Percentiles rank a stretch among this genome's conserved stretches.
phyloP scores from a whole-genome alignment of 2,888 invertebrate genomes.

The Phaedon cochleariae region DNA sequence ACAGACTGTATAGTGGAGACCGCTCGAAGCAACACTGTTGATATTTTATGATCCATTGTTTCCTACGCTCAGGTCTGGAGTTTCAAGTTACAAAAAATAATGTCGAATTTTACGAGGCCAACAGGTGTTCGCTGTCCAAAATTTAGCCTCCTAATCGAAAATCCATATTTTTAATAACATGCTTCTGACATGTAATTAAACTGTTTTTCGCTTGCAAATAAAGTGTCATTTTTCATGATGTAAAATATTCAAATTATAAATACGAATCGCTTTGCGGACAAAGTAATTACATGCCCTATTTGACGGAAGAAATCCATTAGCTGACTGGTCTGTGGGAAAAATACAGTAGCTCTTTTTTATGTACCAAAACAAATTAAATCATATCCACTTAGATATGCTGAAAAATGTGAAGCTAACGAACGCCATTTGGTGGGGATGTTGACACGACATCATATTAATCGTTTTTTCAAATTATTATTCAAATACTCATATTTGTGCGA shows the following conservation, averaged over 20 bases:
- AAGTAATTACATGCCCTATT: not conserved
- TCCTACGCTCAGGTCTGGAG: not conserved
- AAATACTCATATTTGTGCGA: too few species aligned
- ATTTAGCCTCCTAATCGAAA: constrained; percentile 14
- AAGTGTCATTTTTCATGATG: constrained; percentile 15
- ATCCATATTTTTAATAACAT: constrained; percentile 12
- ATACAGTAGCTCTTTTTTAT: not conserved
- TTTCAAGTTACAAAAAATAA: not conserved
- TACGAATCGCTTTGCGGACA: not conserved
- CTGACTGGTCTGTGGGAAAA: not conserved
- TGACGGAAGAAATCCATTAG: not conserved
- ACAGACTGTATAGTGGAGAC: too few species aligned
- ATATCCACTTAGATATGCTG: not conserved
- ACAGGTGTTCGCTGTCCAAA: not conserved
- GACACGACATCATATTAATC: too few species aligned
- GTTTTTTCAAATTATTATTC: too few species aligned
- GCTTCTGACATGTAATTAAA: constrained; percentile 10
- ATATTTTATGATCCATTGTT: not conserved
- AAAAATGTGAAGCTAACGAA: too few species aligned
- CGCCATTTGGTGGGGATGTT: too few species aligned
- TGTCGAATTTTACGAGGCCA: not conserved
- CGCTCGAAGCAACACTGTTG: not conserved
- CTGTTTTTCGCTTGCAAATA: not conserved
- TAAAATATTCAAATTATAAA: constrained; percentile 2
- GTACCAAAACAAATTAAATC: not conserved